Conservation (phyloP, 2,797 vertebrate genomes). For the Notolepis coatsorum region DNA sequence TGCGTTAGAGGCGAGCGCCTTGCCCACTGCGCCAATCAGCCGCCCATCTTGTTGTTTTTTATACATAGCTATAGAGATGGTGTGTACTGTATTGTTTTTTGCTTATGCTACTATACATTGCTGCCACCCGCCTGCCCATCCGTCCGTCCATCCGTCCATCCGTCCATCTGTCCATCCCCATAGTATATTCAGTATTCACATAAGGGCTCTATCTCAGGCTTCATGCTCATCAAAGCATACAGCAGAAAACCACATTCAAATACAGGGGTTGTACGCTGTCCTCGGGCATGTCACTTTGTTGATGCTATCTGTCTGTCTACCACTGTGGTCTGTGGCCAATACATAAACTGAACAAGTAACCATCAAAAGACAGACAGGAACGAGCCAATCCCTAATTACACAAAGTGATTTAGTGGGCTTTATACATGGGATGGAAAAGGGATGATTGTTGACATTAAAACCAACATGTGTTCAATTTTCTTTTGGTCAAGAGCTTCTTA, state of each 20-base stretch:
- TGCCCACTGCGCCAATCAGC: too few relatives aligned
- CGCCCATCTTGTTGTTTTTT: too few relatives aligned
- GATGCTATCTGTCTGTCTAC: constrained; percentile 32
- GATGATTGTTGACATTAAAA: constrained; percentile 44
- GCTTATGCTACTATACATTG: too few relatives aligned
- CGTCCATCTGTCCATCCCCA: too few relatives aligned
- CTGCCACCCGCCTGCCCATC: too few relatives aligned
- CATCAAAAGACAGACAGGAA: constrained; percentile 2
- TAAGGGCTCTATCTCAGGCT: background rate
- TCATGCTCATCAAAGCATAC: constrained; percentile 17
- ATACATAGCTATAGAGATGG: background rate
- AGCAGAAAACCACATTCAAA: constrained; percentile 24
- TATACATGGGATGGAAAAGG: constrained; percentile 34
- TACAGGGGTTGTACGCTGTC: constrained; percentile 29
- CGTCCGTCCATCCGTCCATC: too few relatives aligned
- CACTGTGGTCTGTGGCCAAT: constrained; percentile 40
- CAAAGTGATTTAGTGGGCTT: constrained; percentile 34
- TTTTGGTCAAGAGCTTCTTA: constrained; percentile 51
- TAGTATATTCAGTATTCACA: too few relatives aligned
- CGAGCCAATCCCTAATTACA: constrained; percentile 20
- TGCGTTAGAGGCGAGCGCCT: too few relatives aligned
- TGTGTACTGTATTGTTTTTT: background rate
- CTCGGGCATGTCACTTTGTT: constrained; percentile 22
- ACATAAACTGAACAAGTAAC: constrained; percentile 13
- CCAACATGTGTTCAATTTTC: constrained; percentile 41